These are phyloP conservation scores for Henicopernis longicauda DNA, from an alignment of 2,113 vertebrate species.

Conservation along the genomic window DNA sequence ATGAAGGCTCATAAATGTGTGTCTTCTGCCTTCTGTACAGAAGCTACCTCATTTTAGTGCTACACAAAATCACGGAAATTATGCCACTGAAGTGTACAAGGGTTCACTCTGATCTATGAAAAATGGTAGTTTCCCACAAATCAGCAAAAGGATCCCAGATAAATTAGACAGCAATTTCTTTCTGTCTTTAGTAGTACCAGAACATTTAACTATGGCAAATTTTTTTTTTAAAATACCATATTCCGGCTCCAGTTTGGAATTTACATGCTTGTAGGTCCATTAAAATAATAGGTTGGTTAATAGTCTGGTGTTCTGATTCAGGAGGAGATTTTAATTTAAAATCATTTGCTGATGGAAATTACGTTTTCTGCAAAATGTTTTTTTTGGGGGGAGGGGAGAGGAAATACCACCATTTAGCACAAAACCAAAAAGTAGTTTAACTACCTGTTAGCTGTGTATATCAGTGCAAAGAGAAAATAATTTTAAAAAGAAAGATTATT, in stretches of 20 bases:
- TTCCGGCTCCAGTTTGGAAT: neutral
- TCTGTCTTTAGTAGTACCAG: neutral
- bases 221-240: neutral
- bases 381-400: too few species aligned
- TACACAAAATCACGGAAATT: neutral
- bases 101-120: neutral
- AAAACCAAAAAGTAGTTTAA: neutral
- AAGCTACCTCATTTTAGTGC: neutral
- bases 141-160: neutral
- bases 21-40: neutral
- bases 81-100: neutral
- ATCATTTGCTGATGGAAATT: neutral
- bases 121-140: neutral
- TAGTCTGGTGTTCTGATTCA: neutral
- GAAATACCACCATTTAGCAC: neutral
- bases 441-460: neutral
- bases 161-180: neutral
- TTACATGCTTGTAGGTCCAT: rapidly evolving
- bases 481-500: neutral
- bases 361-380: neutral
- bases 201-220: neutral
- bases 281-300: neutral
- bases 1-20: neutral
- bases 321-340: neutral
- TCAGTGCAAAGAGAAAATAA: neutral